phyloP scores from a whole-genome alignment of 1,140 invertebrate genomes.

The Dinothrombium tinctorium region DNA sequence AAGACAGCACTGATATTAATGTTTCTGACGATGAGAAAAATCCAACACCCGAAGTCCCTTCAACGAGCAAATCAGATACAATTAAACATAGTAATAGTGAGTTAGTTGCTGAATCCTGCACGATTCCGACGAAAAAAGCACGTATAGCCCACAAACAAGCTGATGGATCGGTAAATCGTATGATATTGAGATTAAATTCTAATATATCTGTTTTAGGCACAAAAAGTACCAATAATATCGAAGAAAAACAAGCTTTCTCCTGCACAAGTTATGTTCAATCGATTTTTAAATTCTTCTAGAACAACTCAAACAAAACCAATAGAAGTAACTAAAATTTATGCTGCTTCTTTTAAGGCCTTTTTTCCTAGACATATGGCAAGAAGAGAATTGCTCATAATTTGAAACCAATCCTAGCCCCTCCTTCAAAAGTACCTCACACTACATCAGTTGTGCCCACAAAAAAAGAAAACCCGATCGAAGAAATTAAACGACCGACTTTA shows the following conservation, averaged over 20 bases:
- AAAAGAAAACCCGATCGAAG: slow-evolving; percentile 37
- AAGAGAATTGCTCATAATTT: slow-evolving; percentile 18
- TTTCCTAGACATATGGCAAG: slow-evolving; percentile 9
- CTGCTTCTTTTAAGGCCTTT: background rate
- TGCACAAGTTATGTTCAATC: slow-evolving; percentile 2
- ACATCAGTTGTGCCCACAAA: slow-evolving; percentile 34
- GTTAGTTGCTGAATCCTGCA: background rate
- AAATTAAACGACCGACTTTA: slow-evolving; percentile 31
- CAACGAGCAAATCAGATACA: slow-evolving; percentile 16
- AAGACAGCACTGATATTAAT: too few species aligned
- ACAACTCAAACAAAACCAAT: background rate
- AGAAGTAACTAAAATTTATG: background rate
- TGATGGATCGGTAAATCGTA: background rate
- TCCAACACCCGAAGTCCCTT: too few species aligned
- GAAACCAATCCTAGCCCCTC: slow-evolving; percentile 9
- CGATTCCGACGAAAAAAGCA: background rate
- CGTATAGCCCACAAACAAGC: background rate
- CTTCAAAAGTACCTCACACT: slow-evolving; percentile 1
- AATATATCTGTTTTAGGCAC: background rate
- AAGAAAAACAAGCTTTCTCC: slow-evolving; percentile 13
- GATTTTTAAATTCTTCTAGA: background rate
- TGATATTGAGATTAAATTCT: background rate
- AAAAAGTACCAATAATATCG: slow-evolving; percentile 8
- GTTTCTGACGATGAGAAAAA: too few species aligned
- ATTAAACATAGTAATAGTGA: background rate